Conservation (phyloP, 2,113 vertebrate genomes). For the Prionailurus bengalensis region DNA sequence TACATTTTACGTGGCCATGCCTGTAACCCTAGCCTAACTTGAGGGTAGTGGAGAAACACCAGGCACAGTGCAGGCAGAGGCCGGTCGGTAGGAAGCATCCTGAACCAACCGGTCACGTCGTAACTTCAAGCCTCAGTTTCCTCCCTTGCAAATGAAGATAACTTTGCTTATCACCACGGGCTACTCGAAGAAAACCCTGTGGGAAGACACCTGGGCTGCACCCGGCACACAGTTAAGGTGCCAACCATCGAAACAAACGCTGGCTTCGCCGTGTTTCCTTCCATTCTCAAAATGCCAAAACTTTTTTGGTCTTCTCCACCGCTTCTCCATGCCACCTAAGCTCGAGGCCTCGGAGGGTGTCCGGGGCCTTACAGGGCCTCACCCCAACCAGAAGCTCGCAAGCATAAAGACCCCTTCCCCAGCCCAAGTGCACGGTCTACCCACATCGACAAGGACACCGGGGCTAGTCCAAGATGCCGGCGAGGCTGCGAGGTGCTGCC, state of each 20-base stretch:
- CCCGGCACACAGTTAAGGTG: neutral
- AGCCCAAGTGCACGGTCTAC: neutral
- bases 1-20: neutral
- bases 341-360: fast-evolving
- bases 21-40: neutral
- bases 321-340: neutral
- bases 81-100: fast-evolving
- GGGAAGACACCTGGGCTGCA: neutral
- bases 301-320: neutral
- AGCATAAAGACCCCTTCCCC: neutral
- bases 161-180: neutral
- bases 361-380: neutral
- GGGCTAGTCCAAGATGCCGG: neutral
- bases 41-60: neutral
- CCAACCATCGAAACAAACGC: neutral
- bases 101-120: neutral
- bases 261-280: neutral
- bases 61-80: neutral
- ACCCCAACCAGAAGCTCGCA: neutral
- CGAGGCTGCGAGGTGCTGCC: neutral
- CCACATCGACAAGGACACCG: slow-evolving; percentile 44
- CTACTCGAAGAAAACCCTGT: fast-evolving
- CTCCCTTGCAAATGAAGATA: neutral
- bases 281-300: slow-evolving; percentile 14
- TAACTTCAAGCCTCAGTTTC: slow-evolving; percentile 27